Base-by-base conservation (phyloP, 92 coral and sea anemone species). In the Anthopleura xanthogrammica region DNA sequence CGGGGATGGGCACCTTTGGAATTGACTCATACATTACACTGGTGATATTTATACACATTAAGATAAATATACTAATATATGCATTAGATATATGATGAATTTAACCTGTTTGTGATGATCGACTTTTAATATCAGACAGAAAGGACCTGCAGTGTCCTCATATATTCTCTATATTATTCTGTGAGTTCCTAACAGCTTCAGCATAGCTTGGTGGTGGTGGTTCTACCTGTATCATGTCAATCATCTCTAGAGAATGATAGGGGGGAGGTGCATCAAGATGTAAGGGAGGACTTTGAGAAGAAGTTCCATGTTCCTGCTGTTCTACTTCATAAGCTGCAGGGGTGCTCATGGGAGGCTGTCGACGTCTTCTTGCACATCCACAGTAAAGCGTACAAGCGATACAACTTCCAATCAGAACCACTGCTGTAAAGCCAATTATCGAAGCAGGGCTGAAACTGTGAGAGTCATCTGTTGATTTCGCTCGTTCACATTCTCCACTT, bases 151-250 rank as follows among this genome's bases (percentile, higher is more conserved):
- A 46, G 50, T 46, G 58, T 54, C 14, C 58, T 62, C 70, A 62
- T 20, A 62, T 29, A 62, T 62, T 62, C 16, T n/a, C 75, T 42
- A 84, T 24, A 77, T 12, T 48, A 17, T 84, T 84, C 9, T 84
- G 87, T 16, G 89, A 86, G 54, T 60, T 54, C 17, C 82, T 52
- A 56, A 86, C 41, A 2, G 87, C 90, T 76, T 86, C 88, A 55
- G 79, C 83, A 46, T 90, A 90, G 23, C 79, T 77, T 39, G 92
- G 92, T 58, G 92, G 92, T 19, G 92, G 89, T 52, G 55, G 52
- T 36, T 52, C 78, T 40, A 56, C 70, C 52, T 52, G 62, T 17
- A 58, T 42, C 41, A 42, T 58, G 46, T 42, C n/a, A 19, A 75
- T 42, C 77, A 62, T 75, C 23, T 76, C 82, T 19, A 84, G 75